Conservation (phyloP, 2,888 invertebrate genomes). For the Dinocampus coccinellae region DNA sequence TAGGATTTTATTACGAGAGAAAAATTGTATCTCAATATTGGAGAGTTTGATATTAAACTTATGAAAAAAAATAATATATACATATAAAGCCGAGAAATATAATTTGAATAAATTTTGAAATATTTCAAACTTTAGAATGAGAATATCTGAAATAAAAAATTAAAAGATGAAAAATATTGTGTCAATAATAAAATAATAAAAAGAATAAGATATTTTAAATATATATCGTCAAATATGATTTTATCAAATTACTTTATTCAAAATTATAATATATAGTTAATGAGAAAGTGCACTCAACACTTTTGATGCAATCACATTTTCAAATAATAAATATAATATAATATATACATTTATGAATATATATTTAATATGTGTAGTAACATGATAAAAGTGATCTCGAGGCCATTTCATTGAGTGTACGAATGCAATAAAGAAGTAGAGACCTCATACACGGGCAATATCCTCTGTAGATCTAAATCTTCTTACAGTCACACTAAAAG, state of each 20-base stretch:
- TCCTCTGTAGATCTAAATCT: background rate
- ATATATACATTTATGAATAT: background rate
- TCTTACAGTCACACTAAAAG: background rate
- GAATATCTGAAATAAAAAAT: background rate
- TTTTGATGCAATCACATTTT: background rate
- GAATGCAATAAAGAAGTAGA: slow-evolving; percentile 6
- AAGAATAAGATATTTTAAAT: background rate
- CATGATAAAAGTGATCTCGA: slow-evolving; percentile 4
- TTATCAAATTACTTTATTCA: background rate
- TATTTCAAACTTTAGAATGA: background rate
- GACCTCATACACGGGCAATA: background rate
- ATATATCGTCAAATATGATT: background rate
- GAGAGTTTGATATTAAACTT: too few relatives aligned
- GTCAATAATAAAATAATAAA: background rate
- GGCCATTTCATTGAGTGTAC: background rate
- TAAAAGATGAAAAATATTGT: background rate
- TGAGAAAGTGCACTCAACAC: slow-evolving; percentile 10
- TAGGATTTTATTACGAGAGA: background rate
- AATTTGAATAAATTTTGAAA: background rate
- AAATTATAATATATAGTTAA: background rate
- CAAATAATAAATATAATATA: background rate
- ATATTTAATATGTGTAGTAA: background rate
- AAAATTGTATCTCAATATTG: too few relatives aligned
- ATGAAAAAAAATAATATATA: background rate
- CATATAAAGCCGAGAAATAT: background rate